Conservation (phyloP, 2,113 vertebrate species). For the Embiotoca jacksoni region DNA sequence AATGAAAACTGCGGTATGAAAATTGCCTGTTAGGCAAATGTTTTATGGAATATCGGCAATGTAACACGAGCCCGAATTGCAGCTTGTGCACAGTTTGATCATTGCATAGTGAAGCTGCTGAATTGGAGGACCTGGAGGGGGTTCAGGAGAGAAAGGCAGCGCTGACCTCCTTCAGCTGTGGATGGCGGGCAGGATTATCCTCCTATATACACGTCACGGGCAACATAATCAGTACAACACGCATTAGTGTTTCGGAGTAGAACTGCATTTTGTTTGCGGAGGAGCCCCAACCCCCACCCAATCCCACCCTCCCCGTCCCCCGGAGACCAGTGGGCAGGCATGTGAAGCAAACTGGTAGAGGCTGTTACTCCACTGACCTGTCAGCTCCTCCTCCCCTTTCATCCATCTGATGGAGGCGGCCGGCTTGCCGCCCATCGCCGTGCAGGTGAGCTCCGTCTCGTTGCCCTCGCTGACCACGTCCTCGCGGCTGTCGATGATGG, state of each 20-base stretch:
- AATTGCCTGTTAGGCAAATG: conserved; percentile 11
- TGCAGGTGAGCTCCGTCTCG: conserved; percentile 98
- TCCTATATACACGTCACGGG: conserved; percentile 45
- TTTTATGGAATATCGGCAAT: conserved; percentile 26
- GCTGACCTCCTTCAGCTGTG: not conserved
- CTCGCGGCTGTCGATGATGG: conserved; percentile 95
- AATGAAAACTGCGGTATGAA: conserved; percentile 8
- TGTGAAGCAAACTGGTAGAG: conserved; percentile 64
- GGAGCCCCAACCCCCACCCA: not conserved
- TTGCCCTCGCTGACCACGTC: conserved; percentile 94
- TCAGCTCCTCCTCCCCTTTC: conserved; percentile 95
- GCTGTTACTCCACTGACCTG: conserved; percentile 85
- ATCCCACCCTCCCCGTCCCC: too few relatives aligned
- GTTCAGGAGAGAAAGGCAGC: not conserved
- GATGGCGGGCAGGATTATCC: conserved; percentile 32
- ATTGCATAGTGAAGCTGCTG: not conserved
- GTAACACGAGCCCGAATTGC: conserved; percentile 15
- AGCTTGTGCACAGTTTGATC: conserved; percentile 32
- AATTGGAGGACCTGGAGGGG: too few relatives aligned
- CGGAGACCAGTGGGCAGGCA: conserved; percentile 44
- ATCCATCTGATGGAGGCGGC: conserved; percentile 96
- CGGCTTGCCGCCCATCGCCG: conserved; percentile 94
- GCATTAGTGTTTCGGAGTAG: conserved; percentile 46
- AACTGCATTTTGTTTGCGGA: conserved; percentile 41
- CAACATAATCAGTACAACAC: conserved; percentile 60